Base-by-base conservation (phyloP, 2,113 vertebrate genomes). In the Sprattus sprattus region DNA sequence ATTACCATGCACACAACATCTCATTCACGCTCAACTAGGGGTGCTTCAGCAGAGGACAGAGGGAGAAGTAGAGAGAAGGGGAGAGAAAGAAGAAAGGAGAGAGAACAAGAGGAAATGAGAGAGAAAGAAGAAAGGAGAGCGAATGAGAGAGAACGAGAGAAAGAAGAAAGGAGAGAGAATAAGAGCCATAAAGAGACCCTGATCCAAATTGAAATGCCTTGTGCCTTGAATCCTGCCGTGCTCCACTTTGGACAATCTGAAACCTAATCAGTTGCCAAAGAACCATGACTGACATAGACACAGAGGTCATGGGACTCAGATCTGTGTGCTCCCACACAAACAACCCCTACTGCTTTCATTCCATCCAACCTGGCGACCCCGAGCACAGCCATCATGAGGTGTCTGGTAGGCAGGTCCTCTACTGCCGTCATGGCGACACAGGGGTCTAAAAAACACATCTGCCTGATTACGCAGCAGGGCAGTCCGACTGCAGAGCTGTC, bases 1-100 rank as follows among this genome's bases (percentile, higher is more conserved):
- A 95, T 95, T 93, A 94, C 92, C 89, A 94, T 94, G 92, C 92
- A 89, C 84, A 89, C 89, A 88, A 94, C 94, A 94, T 92, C 92
- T 93, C 90, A 90, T 93, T 94, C 92, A 93, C 82, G 45, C 91
- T 85, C 88, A 84, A 90, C 87, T 89, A 89, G 75, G 86, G 85
- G 89, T 71, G 89, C 89, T 81, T 25, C 86, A 83, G 84, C 86
- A 82, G 80, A 88, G 88, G 85, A 87, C 85, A 84, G 83, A 85
- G 87, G 83, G 87, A 86, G 88, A 89, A 88, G 90, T 45, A 39
- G 46, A 18, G 57, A 25, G 82, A 88, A 64, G 60, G 84, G 92
- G 54, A 60, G 6, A 60, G 90, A 89, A 78, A 4, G 91, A 85
- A 86, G 85, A 71, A 82, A 87, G 85, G 88, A 88, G 83, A 82